phyloP scores from a whole-genome alignment of 2,113 vertebrate species.

The Dromiciops gliroides region DNA sequence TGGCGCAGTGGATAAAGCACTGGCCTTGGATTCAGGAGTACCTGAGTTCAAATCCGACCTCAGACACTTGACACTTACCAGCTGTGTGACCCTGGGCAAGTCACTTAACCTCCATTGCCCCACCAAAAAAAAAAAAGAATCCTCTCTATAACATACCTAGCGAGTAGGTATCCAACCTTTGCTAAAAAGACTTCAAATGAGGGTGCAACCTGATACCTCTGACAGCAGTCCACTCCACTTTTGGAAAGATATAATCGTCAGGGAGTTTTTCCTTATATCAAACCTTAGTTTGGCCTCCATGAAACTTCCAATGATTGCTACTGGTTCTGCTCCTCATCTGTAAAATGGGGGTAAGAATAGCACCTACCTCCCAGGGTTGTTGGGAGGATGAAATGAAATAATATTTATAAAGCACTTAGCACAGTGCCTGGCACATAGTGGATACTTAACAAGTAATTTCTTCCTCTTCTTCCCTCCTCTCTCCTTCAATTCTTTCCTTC shows the following conservation, averaged over 20 bases:
- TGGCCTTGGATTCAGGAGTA: too few relatives aligned
- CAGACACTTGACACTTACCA: too few relatives aligned
- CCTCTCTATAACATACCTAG: not conserved
- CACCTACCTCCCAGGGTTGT: not conserved
- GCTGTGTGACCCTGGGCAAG: too few relatives aligned
- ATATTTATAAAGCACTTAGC: slow-evolving; percentile 7
- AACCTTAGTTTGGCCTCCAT: not conserved
- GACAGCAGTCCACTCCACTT: not conserved
- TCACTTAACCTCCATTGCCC: too few relatives aligned
- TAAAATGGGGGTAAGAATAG: not conserved
- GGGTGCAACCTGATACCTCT: not conserved
- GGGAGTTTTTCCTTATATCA: not conserved
- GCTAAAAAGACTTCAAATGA: not conserved
- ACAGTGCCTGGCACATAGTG: not conserved
- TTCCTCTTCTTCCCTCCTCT: not conserved
- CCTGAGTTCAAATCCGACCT: too few relatives aligned
- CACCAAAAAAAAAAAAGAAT: too few relatives aligned
- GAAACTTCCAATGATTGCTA: not conserved
- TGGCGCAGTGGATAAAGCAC: too few relatives aligned
- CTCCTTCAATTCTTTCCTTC: not conserved
- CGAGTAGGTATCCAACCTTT: not conserved
- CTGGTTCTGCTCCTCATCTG: not conserved
- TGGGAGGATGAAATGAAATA: not conserved
- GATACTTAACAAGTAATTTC: slow-evolving; percentile 22
- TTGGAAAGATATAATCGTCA: not conserved